Evolutionary conservation across 2,113 vertebrate genomes (phyloP), one percentile per base, ranked within the genome.

Genomic region (Archilochus colubris): DNA sequence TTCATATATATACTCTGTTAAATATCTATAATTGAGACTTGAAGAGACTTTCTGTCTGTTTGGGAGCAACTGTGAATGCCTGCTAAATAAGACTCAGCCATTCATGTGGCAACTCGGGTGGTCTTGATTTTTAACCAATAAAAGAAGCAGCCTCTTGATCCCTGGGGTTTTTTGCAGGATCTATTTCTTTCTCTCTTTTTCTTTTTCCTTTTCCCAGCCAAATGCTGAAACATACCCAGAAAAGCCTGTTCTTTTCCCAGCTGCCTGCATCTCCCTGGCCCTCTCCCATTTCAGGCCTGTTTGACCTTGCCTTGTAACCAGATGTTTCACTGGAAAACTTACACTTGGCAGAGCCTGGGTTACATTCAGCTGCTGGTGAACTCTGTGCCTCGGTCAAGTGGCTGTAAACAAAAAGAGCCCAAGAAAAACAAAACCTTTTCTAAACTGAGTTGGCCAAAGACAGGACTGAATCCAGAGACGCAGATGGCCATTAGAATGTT

Each of bases 311-410:
- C 82, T 96, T 79, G 36, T 84, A 90, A 64, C 96, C 96, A 97
- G 95, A 96, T 97, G 96, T 97, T 97, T 93, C 68, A 80, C 88
- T 91, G 93, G 92, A 94, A 88, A 92, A 82, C 15, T 23, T 79
- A 12, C 64, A 72, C 85, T 95, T 88, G 84, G 85, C 91, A 92
- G 81, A 95, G 82, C 78, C 79, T 80, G 91, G 78, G 89, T 30
- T 91, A 81, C 76, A 14, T 53, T 90, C 90, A 92, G 93, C 96
- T 90, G 95, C 84, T 92, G 93, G 9, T 94, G 94, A 96, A 91
- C 94, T 92, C 75, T 74, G 72, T 91, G 95, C 82, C 77, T 94
- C 50, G 88, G 91, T 79, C 92, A 95, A 62, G 81, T 30, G 0
- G 78, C 79, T 96, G 91, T 92, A 95, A 93, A 93, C 67, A 95